Conservation (phyloP, 2,888 invertebrate species). For the Lamellibrachia satsuma region DNA sequence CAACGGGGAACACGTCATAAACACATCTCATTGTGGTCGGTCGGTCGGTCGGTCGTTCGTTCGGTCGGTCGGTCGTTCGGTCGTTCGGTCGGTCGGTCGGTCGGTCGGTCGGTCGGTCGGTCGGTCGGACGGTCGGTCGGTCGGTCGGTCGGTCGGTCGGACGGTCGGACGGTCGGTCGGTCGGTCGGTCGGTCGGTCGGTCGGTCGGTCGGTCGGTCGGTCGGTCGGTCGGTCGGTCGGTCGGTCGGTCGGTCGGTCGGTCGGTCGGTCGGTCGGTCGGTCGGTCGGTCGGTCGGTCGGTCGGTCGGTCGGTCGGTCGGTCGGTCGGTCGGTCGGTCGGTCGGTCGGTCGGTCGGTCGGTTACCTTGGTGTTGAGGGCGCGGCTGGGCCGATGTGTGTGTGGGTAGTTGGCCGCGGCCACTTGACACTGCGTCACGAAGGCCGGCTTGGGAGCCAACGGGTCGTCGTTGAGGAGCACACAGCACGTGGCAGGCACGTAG, state of each 20-base stretch:
- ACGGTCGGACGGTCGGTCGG: not conserved
- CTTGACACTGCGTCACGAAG: not conserved
- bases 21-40: not conserved
- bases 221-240: no score
- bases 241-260: no score
- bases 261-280: no score
- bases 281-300: no score
- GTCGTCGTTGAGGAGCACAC: slow-evolving; percentile 26
- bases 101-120: slow-evolving; percentile 13
- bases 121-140: not conserved
- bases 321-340: no score
- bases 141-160: not conserved
- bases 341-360: no score
- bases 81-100: not conserved
- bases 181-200: no score
- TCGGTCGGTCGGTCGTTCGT: not conserved
- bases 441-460: not conserved
- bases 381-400: not conserved
- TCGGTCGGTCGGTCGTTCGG: not conserved
- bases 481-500: slow-evolving; percentile 35
- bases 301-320: no score
- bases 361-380: not conserved
- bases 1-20: not conserved
- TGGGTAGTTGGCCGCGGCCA: not conserved
- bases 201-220: no score